These are phyloP conservation scores for Catharus bicknelli DNA, from an alignment of 2,113 vertebrate species.

Conservation along the genomic window DNA sequence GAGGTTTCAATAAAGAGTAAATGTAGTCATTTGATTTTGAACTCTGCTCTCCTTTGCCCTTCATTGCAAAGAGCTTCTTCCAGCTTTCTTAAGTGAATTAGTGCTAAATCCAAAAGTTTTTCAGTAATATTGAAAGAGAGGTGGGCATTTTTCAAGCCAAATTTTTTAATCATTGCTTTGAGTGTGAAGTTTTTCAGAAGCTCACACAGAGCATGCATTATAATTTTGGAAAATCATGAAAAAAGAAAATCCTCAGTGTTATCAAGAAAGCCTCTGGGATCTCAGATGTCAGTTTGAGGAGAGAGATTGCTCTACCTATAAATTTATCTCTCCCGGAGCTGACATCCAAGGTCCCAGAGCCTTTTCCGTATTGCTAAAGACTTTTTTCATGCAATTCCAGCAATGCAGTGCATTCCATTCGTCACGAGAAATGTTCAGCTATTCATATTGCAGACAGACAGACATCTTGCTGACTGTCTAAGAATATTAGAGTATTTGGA, in stretches of 20 bases:
- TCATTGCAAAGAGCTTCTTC: background rate
- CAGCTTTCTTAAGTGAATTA: background rate
- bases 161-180: background rate
- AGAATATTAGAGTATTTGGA: background rate
- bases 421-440: slow-evolving; percentile 49
- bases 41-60: background rate
- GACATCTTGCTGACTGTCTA: slow-evolving; percentile 10
- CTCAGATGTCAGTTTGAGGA: slow-evolving; percentile 61
- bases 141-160: background rate
- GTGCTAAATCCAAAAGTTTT: background rate
- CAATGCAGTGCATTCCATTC: background rate
- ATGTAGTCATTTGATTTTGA: background rate
- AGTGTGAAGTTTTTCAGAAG: background rate
- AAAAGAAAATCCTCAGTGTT: slow-evolving; percentile 23
- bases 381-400: slow-evolving; percentile 61
- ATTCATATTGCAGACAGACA: slow-evolving; percentile 60
- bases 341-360: slow-evolving; percentile 63
- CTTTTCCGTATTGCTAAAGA: slow-evolving; percentile 50
- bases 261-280: slow-evolving; percentile 40
- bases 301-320: slow-evolving; percentile 69
- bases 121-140: background rate
- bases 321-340: slow-evolving; percentile 68
- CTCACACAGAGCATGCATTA: background rate
- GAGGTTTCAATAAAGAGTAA: background rate
- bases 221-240: slow-evolving; percentile 24